Base-by-base conservation (phyloP, 2,888 invertebrate genomes). In the Drosophila mayaguana region DNA sequence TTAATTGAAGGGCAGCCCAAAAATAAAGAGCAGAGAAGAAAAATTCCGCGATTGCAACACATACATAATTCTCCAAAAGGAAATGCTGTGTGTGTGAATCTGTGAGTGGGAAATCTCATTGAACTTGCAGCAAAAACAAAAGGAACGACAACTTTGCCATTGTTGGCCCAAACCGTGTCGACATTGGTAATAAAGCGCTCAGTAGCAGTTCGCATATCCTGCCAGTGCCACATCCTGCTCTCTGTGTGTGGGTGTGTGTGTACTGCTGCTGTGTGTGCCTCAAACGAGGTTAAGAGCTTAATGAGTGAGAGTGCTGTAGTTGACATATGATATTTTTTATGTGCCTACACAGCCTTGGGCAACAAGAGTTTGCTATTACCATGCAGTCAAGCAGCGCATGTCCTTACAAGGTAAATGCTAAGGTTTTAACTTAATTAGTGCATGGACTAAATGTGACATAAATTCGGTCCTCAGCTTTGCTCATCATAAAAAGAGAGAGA, bases 261-360 rank as follows among this genome's bases (percentile, higher is more conserved):
- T n/a, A n/a, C n/a, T n/a, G n/a, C n/a, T n/a, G n/a, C n/a, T n/a
- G n/a, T 48, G 59, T 63, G 60, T 56, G 71, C 56, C 28, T 61
- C 63, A 74, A 87, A 87, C 71, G 86, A 85, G 86, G 86, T 89
- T 87, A 87, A 87, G 89, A 83, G 86, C 89, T 87, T 86, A 86
- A 86, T 86, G 86, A 89, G 48, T 72, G 76, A 43, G 57, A 40
- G 65, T 48, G 63, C 70, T 54, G 89, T 73, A 88, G 79, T 81
- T 85, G 84, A 88, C 84, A 85, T 75, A 86, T 89, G 89, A 88
- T 84, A 88, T 88, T 88, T 85, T 85, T 85, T 85, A 88, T 88
- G 89, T 79, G 79, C 66, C 73, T 59, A 61, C 65, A 61, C 46
- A 61, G 63, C 61, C 57, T 60, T 65, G 62, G 57, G 60, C 79